A percentile compares a stretch with the other conserved stretches of the same genome.
Conservation (phyloP, 2,888 invertebrate genomes). For the Heliconius aoede region DNA sequence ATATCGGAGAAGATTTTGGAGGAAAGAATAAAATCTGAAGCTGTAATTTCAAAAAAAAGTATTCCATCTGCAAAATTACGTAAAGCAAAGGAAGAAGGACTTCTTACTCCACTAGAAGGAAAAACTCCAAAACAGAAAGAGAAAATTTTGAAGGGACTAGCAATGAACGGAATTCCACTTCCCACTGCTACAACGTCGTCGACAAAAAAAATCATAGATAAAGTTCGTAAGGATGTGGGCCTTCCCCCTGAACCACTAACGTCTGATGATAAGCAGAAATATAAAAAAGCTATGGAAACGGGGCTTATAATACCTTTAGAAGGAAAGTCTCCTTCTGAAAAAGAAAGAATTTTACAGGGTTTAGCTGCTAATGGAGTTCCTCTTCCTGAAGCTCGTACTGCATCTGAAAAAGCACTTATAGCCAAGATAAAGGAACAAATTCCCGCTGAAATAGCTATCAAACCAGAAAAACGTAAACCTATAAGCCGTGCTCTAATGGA, state of each 20-base stretch:
- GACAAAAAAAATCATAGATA: constrained; percentile 44
- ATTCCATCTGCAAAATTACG: constrained; percentile 31
- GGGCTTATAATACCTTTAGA: constrained; percentile 47
- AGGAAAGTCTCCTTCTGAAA: constrained; percentile 50
- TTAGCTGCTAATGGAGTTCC: constrained; percentile 50
- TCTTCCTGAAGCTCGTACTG: constrained; percentile 53
- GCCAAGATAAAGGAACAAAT: constrained; percentile 48
- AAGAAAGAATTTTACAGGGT: constrained; percentile 47
- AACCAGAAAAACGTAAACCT: neutral
- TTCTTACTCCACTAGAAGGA: constrained; percentile 47
- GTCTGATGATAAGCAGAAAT: constrained; percentile 47
- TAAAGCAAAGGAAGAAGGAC: constrained; percentile 35
- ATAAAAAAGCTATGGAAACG: constrained; percentile 44
- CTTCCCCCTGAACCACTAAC: constrained; percentile 55
- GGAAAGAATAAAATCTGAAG: constrained; percentile 40
- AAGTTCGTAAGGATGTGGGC: constrained; percentile 49
- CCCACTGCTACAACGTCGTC: constrained; percentile 48
- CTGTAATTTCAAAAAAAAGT: constrained; percentile 49
- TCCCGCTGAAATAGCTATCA: neutral
- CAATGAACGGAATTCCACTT: constrained; percentile 47
- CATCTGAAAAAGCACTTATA: constrained; percentile 55
- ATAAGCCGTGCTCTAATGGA: neutral
- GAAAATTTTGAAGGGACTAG: constrained; percentile 49
- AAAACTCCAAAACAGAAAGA: constrained; percentile 51
- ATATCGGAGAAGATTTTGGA: neutral